Evolutionary conservation across 2,888 invertebrate species (phyloP).

Genomic region (Pachycephus smyrnensis): DNA sequence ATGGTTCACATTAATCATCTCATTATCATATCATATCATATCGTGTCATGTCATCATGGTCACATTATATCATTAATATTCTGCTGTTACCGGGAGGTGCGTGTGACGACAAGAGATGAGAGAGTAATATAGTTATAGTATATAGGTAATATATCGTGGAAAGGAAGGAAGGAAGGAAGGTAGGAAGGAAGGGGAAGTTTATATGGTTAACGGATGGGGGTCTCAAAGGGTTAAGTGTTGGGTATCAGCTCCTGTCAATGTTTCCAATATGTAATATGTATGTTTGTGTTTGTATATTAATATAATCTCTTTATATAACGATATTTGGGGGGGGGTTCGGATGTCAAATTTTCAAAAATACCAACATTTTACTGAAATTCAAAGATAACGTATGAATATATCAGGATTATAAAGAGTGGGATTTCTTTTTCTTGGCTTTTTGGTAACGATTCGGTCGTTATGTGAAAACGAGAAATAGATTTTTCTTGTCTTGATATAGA

Average conservation of each 20-base stretch:
- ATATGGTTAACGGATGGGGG: not conserved
- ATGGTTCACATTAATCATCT: slow-evolving; percentile 61
- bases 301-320: not conserved
- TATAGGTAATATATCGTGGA: not conserved
- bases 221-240: not conserved
- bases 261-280: not conserved
- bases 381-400: not conserved
- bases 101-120: slow-evolving; percentile 18
- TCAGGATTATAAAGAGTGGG: not conserved
- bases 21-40: slow-evolving; percentile 58
- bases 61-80: slow-evolving; percentile 45
- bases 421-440: not conserved
- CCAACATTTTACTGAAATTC: not conserved
- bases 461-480: not conserved
- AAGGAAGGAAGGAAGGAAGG: slow-evolving; percentile 4
- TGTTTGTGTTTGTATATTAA: not conserved
- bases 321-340: no score
- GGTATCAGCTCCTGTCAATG: not conserved
- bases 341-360: no score
- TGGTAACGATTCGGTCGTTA: not conserved
- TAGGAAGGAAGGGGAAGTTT: not conserved
- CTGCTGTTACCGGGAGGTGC: slow-evolving; percentile 7
- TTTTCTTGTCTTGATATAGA: not conserved
- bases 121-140: slow-evolving; percentile 14
- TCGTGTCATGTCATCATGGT: slow-evolving; percentile 51